Evolutionary conservation across 2,888 invertebrate species (phyloP).

Genomic region (Silvanus unidentatus): DNA sequence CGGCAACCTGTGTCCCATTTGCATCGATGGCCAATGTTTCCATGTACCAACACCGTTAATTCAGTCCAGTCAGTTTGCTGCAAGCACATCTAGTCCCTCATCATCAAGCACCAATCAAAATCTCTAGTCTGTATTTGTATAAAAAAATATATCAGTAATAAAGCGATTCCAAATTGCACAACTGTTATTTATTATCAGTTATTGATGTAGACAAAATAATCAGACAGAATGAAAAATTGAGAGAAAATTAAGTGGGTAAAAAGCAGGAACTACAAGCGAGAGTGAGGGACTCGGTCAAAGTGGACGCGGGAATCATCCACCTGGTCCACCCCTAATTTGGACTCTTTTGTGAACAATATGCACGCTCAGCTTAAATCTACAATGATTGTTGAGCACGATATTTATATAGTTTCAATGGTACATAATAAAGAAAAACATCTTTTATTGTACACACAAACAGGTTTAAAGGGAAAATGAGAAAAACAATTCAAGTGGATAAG

Average conservation of each 20-base stretch:
- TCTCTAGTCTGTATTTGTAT: no score
- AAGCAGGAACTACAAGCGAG: no score
- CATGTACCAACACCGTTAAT: slow-evolving; percentile 20
- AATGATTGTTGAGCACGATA: slow-evolving; percentile 39
- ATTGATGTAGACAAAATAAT: no score
- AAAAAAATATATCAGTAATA: no score
- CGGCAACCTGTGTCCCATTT: slow-evolving; percentile 37
- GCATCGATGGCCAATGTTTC: slow-evolving; percentile 39
- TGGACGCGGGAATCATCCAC: slow-evolving; percentile 27
- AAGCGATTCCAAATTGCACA: no score
- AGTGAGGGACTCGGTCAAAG: no score
- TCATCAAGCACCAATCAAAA: not conserved
- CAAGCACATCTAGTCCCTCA: not conserved
- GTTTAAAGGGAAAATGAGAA: no score
- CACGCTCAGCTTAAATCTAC: slow-evolving; percentile 34
- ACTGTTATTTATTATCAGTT: no score
- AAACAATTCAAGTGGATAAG: no score
- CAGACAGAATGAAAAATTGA: slow-evolving; percentile 11
- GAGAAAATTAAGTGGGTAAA: slow-evolving; percentile 25
- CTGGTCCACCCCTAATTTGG: slow-evolving; percentile 33
- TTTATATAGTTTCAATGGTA: slow-evolving; percentile 22
- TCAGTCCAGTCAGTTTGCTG: slow-evolving; percentile 14
- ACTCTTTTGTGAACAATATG: slow-evolving; percentile 34
- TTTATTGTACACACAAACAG: not conserved
- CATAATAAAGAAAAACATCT: slow-evolving; percentile 1